Evolutionary conservation across 2,797 vertebrate genomes (phyloP), one percentile per base, ranked within the genome.

Genomic region (Amazona finschi): DNA sequence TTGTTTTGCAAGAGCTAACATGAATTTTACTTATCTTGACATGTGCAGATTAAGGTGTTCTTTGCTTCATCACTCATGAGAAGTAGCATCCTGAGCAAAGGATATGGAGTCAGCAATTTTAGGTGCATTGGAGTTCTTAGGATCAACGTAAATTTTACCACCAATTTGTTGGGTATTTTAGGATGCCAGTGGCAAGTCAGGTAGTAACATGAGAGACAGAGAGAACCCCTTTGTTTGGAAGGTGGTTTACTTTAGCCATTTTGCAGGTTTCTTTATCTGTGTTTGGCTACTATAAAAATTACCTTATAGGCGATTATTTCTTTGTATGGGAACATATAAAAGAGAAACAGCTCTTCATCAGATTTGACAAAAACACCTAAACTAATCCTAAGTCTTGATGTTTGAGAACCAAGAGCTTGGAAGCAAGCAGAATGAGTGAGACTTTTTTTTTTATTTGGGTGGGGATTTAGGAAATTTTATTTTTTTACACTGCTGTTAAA

Each of bases 51-150:
- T 94, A 97, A 96, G 84, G 61, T 94, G 80, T 71, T 90, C 71
- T 93, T 96, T 94, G 93, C 90, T 65, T 91, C 87, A 90, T 93
- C 95, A 94, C 77, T 67, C 95, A 87, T 82, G 84, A 97, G 85
- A 79, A 96, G 92, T 52, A 88, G 44, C 50, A 43, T 87, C 69
- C 73, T 92, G 65, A 70, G 73, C 60, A 65, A 70, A 91, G 44
- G 60, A 71, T 79, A 30, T 44, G 76, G 83, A 88, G 80, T 96
- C 93, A 94, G 95, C 93, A 90, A 15, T 77, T 95, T 93, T 77
- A 80, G 52, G 55, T 33, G 33, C 53, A 30, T 43, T 75, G 60
- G 55, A 39, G 16, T 19, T 67, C 43, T 84, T 38, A 43, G 39
- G n/a, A 79, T n/a, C 36, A 49, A 71, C 17, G 66, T 90, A 85